phyloP scores from a whole-genome alignment of 2,888 invertebrate species.

The Pherbina coryleti region DNA sequence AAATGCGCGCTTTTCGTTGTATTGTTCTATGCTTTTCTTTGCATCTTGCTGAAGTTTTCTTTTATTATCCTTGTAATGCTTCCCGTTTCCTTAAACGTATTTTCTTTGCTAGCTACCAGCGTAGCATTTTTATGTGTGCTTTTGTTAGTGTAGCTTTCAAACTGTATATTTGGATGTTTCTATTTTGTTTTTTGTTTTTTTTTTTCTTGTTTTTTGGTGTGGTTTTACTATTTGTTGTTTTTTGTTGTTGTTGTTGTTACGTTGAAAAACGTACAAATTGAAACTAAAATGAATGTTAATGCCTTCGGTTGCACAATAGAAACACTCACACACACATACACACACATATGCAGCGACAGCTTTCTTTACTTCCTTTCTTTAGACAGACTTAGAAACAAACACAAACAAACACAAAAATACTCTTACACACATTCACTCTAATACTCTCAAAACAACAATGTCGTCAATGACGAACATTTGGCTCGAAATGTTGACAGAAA shows the following conservation, averaged over 20 bases:
- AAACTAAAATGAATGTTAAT: conserved; percentile 27
- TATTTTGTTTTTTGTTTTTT: no score
- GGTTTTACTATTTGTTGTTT: no score
- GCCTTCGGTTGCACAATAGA: conserved; percentile 1
- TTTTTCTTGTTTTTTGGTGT: no score
- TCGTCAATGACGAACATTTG: conserved; percentile 56
- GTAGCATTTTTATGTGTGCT: no score
- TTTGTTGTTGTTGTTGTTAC: no score
- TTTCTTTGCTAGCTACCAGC: no score
- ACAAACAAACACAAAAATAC: no score
- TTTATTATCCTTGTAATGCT: background rate
- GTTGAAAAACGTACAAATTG: conserved; percentile 9
- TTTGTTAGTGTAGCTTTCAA: no score
- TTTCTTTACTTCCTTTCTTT: background rate
- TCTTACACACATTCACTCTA: conserved; percentile 32
- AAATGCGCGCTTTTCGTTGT: no score
- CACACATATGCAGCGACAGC: background rate
- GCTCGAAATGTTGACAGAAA: conserved; percentile 57
- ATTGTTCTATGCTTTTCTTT: background rate
- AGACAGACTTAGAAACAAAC: background rate
- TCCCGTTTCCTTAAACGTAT: no score
- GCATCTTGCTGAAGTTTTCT: background rate
- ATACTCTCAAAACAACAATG: conserved; percentile 53
- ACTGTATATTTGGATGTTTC: no score
- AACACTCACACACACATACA: background rate